Evolutionary conservation across 2,797 vertebrate genomes (phyloP), one percentile per base, ranked within the genome.

Genomic region (Melanotaenia nigrans): DNA sequence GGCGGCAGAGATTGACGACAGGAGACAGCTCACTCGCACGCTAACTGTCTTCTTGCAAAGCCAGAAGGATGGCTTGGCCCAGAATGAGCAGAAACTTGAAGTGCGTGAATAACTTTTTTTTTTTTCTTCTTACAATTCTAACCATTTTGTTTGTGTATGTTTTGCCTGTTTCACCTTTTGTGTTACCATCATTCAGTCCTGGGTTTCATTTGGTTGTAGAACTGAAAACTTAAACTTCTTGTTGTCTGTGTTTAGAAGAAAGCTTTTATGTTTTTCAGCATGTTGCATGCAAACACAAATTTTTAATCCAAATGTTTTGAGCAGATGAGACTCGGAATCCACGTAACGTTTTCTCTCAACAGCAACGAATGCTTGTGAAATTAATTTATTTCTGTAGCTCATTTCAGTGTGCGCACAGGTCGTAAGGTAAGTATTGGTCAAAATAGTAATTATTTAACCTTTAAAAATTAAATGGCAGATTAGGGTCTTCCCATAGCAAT

Each of bases 11-110:
- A 97, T 99, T 72, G 98, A 99, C 82, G 98, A 99, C 89, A 95
- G 98, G 69, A 95, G 96, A 81, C 98, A 99, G 79, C 96, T 99
- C 62, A 98, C 96, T 2, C 96, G 96, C 79, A 97, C 98, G 76
- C 95, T 99, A 71, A 95, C 95, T 0, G 95, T 96, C 87, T 99
- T 97, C 91, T 94, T 99, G 83, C 97, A 97, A 79, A 97, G 96
- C 93, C 98, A 99, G 93, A 97, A 96, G 94, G 97, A 98, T 77
- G 95, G 97, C 80, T 93, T 99, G 91, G 94, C 91, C 92, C 96
- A 99, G 95, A 99, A 99, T 81, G 97, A 99, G 80, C 96, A 97
- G 94, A 99, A 98, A 92, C 94, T 99, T 82, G 97, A 99, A 96
- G 97, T 99, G 96, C 96, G 98, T 99, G 96, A 93, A 85, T 60